Percentiles rank a stretch among this genome's conserved stretches.
Evolutionary conservation across 2,888 invertebrate genomes (phyloP).

Genomic region (Parapristionchus giblindavisi): DNA sequence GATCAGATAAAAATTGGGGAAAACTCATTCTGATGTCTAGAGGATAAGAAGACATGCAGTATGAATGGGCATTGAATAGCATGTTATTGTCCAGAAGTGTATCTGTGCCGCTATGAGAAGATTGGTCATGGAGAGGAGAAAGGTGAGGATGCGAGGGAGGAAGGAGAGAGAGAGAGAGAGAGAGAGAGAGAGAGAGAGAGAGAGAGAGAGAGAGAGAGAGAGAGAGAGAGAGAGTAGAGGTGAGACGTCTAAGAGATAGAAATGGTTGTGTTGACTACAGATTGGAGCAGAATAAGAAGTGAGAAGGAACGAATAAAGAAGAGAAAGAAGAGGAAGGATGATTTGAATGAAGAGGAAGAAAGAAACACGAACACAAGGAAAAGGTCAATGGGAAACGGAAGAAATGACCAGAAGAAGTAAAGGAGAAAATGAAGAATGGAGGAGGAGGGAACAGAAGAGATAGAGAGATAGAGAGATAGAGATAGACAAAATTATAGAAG

Average conservation of each 20-base stretch:
- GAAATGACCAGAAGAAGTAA: too few relatives aligned
- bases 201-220: constrained; percentile 5
- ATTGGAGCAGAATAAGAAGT: not conserved
- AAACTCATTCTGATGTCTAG: too few relatives aligned
- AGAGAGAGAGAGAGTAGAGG: constrained; percentile 4
- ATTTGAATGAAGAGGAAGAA: too few relatives aligned
- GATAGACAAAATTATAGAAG: not conserved
- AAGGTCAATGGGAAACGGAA: too few relatives aligned
- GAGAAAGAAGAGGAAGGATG: not conserved
- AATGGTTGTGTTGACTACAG: constrained; percentile 1
- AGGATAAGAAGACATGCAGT: too few relatives aligned
- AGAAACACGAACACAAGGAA: too few relatives aligned
- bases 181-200: constrained; percentile 15
- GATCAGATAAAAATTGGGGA: too few relatives aligned
- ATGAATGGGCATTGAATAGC: too few relatives aligned
- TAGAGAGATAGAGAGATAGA: not conserved
- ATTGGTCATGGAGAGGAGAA: not conserved
- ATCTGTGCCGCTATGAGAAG: too few relatives aligned
- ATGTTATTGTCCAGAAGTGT: too few relatives aligned
- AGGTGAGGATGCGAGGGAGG: not conserved
- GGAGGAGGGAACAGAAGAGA: not conserved
- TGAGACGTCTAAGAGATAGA: not conserved
- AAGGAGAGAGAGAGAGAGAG: not conserved
- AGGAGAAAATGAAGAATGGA: not conserved
- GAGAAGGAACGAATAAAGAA: not conserved